Evolutionary conservation across 1,140 invertebrate genomes (phyloP), one percentile per base, ranked within the genome.

Genomic region (Formica selysi): DNA sequence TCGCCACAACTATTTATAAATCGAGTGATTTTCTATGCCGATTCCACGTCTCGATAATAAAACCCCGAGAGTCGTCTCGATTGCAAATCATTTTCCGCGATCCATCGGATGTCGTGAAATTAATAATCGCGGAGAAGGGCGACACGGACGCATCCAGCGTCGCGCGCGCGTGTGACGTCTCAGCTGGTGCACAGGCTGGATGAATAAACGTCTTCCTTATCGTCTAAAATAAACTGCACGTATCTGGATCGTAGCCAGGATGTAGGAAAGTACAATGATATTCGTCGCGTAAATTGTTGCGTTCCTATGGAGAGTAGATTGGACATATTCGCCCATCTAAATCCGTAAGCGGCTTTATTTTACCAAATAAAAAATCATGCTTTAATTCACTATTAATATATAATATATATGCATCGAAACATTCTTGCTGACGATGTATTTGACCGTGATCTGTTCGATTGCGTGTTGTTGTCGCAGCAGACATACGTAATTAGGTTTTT

Each of bases 151-250:
- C 91, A 92, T 92, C 80, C 91, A 94, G 92, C 92, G 93, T 93
- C 89, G 91, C 85, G 91, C 90, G 90, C 91, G 90, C 92, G 89
- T 90, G 88, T 92, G 91, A 94, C 93, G 91, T 93, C 92, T 93
- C 93, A 91, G 91, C 92, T 93, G 93, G 93, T 93, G 90, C 89
- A 89, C 92, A 93, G 89, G 91, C 91, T 91, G 93, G 92, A 94
- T 94, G 94, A 94, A 94, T 94, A 95, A 95, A 95, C 93, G 94
- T 95, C 94, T 95, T 95, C 93, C 94, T 95, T 95, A 95, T 94
- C 93, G 94, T 94, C 92, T 92, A 94, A 95, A 95, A 95, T 95
- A 94, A 95, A 94, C 92, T 92, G 94, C 90, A 94, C 91, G 93
- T 93, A 92, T 92, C 94, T 95, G 94, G 94, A 95, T 91, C 92